phyloP scores from a whole-genome alignment of 2,888 invertebrate species.

The Mycalesis mineus region DNA sequence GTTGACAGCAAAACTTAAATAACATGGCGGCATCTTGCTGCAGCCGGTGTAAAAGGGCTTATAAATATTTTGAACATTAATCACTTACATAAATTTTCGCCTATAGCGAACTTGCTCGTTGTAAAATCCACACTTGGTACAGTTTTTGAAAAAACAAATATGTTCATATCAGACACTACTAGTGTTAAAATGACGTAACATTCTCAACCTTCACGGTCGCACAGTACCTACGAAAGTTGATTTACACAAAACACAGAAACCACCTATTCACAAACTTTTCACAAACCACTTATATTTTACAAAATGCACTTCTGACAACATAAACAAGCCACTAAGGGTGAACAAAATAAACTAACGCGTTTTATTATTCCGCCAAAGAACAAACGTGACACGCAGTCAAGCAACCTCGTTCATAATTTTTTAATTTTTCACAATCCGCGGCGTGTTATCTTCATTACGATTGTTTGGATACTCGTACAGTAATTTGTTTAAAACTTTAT shows the following conservation, averaged over 20 bases:
- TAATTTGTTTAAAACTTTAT: slow-evolving; percentile 19
- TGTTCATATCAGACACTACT: slow-evolving; percentile 69
- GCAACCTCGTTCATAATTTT: slow-evolving; percentile 55
- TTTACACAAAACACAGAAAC: slow-evolving; percentile 35
- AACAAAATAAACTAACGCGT: slow-evolving; percentile 62
- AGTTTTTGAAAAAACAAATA: slow-evolving; percentile 52
- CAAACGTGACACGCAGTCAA: slow-evolving; percentile 79
- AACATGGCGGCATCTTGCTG: slow-evolving; percentile 76
- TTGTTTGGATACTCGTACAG: slow-evolving; percentile 27
- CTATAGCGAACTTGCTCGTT: slow-evolving; percentile 43
- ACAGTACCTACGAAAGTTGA: slow-evolving; percentile 57
- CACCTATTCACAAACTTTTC: slow-evolving; percentile 39
- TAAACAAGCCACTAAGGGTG: slow-evolving; percentile 37
- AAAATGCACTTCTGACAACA: slow-evolving; percentile 42
- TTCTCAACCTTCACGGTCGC: slow-evolving; percentile 78
- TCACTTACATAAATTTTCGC: slow-evolving; percentile 47
- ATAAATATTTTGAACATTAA: slow-evolving; percentile 47
- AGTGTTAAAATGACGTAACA: slow-evolving; percentile 76
- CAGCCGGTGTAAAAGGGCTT: slow-evolving; percentile 67
- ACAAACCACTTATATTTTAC: slow-evolving; percentile 41
- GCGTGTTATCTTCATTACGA: slow-evolving; percentile 36
- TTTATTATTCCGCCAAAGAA: slow-evolving; percentile 62
- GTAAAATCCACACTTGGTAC: slow-evolving; percentile 49
- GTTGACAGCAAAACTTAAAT: slow-evolving; percentile 74
- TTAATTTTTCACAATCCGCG: slow-evolving; percentile 41